phyloP scores from a whole-genome alignment of 2,797 vertebrate genomes.

The Pogoniulus pusillus region DNA sequence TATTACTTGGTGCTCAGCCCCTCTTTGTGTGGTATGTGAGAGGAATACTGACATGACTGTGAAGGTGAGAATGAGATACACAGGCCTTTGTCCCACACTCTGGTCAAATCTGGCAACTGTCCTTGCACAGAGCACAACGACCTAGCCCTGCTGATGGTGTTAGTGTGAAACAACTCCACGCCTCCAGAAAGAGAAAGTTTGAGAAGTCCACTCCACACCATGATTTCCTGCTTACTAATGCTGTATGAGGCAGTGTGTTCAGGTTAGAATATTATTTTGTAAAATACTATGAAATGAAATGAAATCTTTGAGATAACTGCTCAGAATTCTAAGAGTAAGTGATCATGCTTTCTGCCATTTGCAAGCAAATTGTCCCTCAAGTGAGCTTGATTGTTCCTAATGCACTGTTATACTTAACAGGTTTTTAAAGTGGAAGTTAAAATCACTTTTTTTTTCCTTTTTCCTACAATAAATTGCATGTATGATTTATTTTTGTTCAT shows the following conservation, averaged over 20 bases:
- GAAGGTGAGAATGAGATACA: neutral
- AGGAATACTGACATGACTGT: neutral
- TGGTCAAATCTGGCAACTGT: neutral
- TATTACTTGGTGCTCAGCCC: conserved; percentile 33
- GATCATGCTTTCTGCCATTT: conserved; percentile 29
- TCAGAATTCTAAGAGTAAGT: conserved; percentile 47
- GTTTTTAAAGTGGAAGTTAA: conserved; percentile 52
- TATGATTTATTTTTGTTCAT: conserved; percentile 41
- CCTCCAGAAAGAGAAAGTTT: conserved; percentile 31
- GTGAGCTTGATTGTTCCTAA: conserved; percentile 61
- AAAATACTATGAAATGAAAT: conserved; percentile 48
- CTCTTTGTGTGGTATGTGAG: neutral
- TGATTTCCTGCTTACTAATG: neutral
- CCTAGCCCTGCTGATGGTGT: neutral
- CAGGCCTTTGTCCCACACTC: neutral
- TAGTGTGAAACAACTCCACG: neutral
- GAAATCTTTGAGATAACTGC: conserved; percentile 16
- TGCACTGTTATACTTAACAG: neutral
- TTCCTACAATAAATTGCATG: conserved; percentile 57
- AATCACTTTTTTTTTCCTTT: conserved; percentile 36
- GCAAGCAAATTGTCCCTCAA: conserved; percentile 23
- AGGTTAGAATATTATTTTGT: conserved; percentile 34
- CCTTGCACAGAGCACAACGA: neutral
- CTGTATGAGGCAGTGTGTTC: conserved; percentile 15
- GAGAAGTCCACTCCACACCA: conserved; percentile 2